Conservation (phyloP, 2,888 invertebrate genomes). For the Phyllotreta striolata region DNA sequence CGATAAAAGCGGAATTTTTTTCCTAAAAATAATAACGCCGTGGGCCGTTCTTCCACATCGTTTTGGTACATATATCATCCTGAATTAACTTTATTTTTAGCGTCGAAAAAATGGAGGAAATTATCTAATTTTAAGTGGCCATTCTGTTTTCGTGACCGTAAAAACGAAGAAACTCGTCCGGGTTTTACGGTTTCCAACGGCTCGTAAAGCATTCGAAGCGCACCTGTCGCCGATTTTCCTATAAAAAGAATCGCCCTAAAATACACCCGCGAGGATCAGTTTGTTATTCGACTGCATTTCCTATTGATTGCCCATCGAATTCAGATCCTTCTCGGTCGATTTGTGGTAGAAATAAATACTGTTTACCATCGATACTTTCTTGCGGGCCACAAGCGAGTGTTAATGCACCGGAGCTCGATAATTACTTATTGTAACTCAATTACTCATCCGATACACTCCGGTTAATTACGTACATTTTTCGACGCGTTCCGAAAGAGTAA, state of each 20-base stretch:
- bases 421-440: no score
- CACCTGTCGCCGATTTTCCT: conserved; percentile 7
- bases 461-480: no score
- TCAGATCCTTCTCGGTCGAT: neutral
- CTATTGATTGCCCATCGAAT: neutral
- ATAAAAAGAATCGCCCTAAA: neutral
- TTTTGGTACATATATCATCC: neutral
- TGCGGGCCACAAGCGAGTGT: no score
- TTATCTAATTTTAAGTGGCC: conserved; percentile 15
- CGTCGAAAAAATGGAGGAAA: neutral
- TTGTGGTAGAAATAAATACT: conserved; percentile 3
- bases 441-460: no score
- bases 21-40: no score
- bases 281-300: neutral
- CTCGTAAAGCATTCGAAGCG: conserved; percentile 7
- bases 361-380: neutral
- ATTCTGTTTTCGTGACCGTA: conserved; percentile 1
- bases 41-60: no score
- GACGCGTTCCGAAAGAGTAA: no score
- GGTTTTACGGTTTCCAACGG: conserved; percentile 7
- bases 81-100: conserved; percentile 16
- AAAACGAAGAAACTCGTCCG: conserved; percentile 9
- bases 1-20: no score
- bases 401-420: no score
- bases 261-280: neutral